phyloP scores from a whole-genome alignment of 2,797 vertebrate species.

The Pogoniulus pusillus region DNA sequence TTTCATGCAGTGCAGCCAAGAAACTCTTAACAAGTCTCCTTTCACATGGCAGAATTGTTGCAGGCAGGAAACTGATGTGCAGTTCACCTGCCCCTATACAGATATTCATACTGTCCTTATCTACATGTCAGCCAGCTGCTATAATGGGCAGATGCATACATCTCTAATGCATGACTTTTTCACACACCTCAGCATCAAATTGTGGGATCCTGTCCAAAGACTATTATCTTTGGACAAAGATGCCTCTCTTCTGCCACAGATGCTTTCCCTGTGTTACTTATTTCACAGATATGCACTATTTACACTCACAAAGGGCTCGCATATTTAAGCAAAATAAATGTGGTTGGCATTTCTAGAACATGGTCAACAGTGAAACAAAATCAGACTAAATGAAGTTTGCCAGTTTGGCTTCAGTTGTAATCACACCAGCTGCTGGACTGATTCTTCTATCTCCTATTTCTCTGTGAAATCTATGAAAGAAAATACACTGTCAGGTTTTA shows the following conservation, averaged over 20 bases:
- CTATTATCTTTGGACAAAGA: neutral
- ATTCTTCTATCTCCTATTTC: neutral
- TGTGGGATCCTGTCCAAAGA: neutral
- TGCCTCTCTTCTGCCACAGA: neutral
- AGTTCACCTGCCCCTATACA: neutral
- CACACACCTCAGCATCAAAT: neutral
- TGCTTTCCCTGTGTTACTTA: neutral
- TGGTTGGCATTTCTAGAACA: constrained; percentile 38
- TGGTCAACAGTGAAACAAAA: constrained; percentile 58
- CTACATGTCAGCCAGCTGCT: neutral
- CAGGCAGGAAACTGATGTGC: neutral
- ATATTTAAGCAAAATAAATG: neutral
- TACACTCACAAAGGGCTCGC: neutral
- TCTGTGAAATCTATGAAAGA: constrained; percentile 44
- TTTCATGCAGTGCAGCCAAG: neutral
- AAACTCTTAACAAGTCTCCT: neutral
- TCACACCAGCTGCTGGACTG: constrained; percentile 33
- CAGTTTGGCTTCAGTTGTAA: constrained; percentile 48
- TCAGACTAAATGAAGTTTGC: constrained; percentile 57
- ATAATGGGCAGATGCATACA: neutral
- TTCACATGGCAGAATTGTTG: neutral
- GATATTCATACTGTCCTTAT: neutral
- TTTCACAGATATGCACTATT: neutral
- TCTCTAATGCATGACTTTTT: neutral
- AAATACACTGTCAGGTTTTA: neutral